Evolutionary conservation across 2,113 vertebrate species (phyloP).

Genomic region (Erythrolamprus reginae): DNA sequence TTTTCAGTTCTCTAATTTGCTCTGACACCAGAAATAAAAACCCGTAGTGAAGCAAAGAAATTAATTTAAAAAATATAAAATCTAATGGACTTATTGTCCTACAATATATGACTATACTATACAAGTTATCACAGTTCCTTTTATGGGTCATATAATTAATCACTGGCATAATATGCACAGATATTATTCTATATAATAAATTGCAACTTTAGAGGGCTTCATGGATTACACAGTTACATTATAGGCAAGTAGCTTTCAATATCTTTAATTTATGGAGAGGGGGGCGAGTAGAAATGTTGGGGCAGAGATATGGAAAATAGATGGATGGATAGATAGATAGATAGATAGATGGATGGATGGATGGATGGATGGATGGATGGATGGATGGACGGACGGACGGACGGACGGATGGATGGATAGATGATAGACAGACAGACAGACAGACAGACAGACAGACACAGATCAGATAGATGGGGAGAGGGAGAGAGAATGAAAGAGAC

Average conservation of each 20-base stretch:
- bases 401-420: too few species aligned
- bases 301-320: too few species aligned
- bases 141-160: background rate
- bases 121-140: background rate
- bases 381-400: too few species aligned
- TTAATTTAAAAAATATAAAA: background rate
- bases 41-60: background rate
- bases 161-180: background rate
- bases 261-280: background rate
- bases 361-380: too few species aligned
- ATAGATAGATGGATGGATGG: too few species aligned
- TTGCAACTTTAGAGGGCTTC: background rate
- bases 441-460: too few species aligned
- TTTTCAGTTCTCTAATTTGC: background rate
- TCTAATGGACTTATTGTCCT: background rate
- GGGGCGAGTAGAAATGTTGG: background rate
- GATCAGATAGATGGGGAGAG: too few species aligned
- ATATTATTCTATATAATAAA: background rate
- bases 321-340: too few species aligned
- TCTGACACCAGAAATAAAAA: fast-evolving
- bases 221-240: background rate
- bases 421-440: too few species aligned
- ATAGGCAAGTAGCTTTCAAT: background rate
- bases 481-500: too few species aligned
- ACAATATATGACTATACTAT: background rate